A percentile compares a stretch with the other conserved stretches of the same genome.
These are phyloP conservation scores for Ailurus styani DNA, from an alignment of 2,113 vertebrate species.

Conservation along the genomic window DNA sequence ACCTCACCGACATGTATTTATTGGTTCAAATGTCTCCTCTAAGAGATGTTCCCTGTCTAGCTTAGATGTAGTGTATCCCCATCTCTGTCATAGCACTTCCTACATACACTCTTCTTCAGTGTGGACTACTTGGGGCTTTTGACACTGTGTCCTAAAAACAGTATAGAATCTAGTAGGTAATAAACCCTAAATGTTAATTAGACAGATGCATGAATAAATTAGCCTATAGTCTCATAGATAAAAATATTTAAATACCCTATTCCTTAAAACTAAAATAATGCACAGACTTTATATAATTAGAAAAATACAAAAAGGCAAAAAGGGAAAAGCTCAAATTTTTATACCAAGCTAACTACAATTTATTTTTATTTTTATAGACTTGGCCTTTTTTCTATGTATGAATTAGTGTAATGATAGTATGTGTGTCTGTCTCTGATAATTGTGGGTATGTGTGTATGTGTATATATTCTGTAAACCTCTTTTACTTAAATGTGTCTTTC, in stretches of 20 bases:
- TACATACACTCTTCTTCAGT: neutral
- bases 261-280: neutral
- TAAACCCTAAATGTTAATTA: neutral
- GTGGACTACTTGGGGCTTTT: neutral
- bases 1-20: neutral
- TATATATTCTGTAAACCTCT: neutral
- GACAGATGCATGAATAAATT: neutral
- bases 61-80: neutral
- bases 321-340: neutral
- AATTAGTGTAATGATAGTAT: neutral
- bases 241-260: neutral
- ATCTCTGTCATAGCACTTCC: neutral
- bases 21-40: neutral
- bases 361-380: neutral
- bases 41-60: neutral
- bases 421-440: neutral
- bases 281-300: neutral
- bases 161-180: neutral
- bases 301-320: neutral
- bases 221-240: neutral
- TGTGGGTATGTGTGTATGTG: neutral
- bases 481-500: neutral
- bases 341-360: neutral
- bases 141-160: neutral
- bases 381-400: neutral